Conservation (phyloP, 2,888 invertebrate genomes). For the Nomada ferruginata region DNA sequence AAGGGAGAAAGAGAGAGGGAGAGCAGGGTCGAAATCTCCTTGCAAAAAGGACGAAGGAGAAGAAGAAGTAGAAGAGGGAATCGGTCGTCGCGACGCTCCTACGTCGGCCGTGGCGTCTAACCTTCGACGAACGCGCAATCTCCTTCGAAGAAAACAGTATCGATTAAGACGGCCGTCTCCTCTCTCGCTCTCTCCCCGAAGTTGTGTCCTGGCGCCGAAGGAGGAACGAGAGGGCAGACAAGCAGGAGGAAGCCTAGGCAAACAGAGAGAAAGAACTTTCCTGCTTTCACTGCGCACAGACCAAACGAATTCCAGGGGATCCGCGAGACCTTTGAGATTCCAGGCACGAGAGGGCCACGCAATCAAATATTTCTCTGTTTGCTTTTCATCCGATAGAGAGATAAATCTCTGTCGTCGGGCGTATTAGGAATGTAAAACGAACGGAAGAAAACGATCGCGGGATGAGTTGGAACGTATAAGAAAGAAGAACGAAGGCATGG, state of each 20-base stretch:
- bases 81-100: conserved; percentile 56
- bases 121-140: conserved; percentile 72
- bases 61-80: conserved; percentile 22
- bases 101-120: conserved; percentile 53
- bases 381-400: conserved; percentile 31
- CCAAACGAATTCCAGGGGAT: conserved; percentile 47
- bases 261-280: conserved; percentile 57
- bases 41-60: conserved; percentile 43
- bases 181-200: conserved; percentile 24
- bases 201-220: conserved; percentile 25
- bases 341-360: conserved; percentile 4
- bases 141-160: conserved; percentile 74
- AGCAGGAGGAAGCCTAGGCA: conserved; percentile 26
- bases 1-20: not conserved
- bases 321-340: conserved; percentile 40
- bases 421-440: conserved; percentile 34
- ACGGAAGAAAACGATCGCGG: not conserved
- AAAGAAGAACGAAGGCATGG: too few species aligned
- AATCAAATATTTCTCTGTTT: conserved; percentile 24
- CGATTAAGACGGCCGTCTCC: conserved; percentile 70
- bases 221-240: conserved; percentile 24
- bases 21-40: conserved; percentile 27
- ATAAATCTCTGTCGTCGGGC: conserved; percentile 17
- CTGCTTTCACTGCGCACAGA: conserved; percentile 55
- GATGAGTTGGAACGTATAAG: not conserved